phyloP scores from a whole-genome alignment of 2,888 invertebrate genomes.

The Hypolimnas misippus region DNA sequence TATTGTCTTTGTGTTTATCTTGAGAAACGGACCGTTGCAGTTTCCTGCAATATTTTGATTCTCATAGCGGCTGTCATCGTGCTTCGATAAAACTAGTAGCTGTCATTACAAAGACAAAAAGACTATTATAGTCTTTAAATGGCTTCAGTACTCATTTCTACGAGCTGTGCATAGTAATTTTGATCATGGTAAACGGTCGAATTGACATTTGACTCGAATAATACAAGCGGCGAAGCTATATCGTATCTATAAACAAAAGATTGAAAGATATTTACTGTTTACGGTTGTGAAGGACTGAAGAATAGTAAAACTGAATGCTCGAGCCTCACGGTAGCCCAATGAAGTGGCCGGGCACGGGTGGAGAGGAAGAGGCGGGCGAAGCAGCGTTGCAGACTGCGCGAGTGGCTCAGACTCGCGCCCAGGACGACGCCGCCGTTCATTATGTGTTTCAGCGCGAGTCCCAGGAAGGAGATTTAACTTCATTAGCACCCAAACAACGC shows the following conservation, averaged over 20 bases:
- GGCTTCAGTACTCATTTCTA: constrained; percentile 55
- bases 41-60: constrained; percentile 82
- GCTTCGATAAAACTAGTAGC: constrained; percentile 66
- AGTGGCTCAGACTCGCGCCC: constrained; percentile 87
- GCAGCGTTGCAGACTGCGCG: constrained; percentile 84
- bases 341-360: constrained; percentile 90
- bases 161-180: constrained; percentile 53
- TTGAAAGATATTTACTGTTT: constrained; percentile 64
- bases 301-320: constrained; percentile 81
- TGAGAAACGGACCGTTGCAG: constrained; percentile 80
- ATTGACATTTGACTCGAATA: constrained; percentile 54
- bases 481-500: constrained; percentile 89
- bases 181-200: constrained; percentile 66
- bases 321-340: constrained; percentile 86
- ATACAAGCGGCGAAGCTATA: constrained; percentile 54
- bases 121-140: constrained; percentile 61
- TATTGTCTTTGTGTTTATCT: constrained; percentile 83
- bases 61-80: constrained; percentile 79
- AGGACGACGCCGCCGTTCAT: constrained; percentile 95
- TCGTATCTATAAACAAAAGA: constrained; percentile 53
- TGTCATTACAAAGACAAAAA: constrained; percentile 77
- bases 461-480: constrained; percentile 91
- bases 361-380: constrained; percentile 86
- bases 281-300: constrained; percentile 64
- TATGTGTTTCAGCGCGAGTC: constrained; percentile 94